Evolutionary conservation across 2,888 invertebrate species (phyloP), one percentile per base, ranked within the genome.

Genomic region (Nomada lathburiana): DNA sequence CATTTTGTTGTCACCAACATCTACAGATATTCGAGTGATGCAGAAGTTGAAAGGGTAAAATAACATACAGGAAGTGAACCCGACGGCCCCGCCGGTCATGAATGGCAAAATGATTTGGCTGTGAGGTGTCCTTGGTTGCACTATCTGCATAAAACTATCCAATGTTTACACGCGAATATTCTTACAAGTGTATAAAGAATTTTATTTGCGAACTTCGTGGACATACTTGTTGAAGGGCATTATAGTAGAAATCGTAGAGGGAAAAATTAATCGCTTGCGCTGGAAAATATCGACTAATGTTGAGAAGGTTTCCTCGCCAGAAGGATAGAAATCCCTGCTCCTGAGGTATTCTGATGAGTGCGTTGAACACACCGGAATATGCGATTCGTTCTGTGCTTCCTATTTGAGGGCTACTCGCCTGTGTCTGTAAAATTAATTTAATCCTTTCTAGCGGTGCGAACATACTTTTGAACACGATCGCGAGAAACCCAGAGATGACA

Each of bases 371-470:
- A 9, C 84, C 82, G 10, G 63, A 42, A n/a, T 84, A 84, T 2
- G 69, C 60, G 10, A 44, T 52, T 63, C 69, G 71, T n/a, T 75
- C 16, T n/a, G 23, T 10, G 2, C 20, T 9, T n/a, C 23, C 68
- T 52, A 84, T 81, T 50, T 85, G 85, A 16, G 2, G 53, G 23
- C 85, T 84, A 50, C 81, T 77, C n/a, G 81, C 44, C 62, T 84
- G 84, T 23, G 84, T 84, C 18, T 84, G 84, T 23, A 84, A 75
- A 42, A 84, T 85, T 52, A 85, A 64, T 64, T 82, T 85, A 10
- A 84, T 42, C 23, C 84, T 74, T 52, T 84, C 85, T 16, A 84
- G 4, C 0, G 84, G 84, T 0, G 85, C 84, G 29, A n/a, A 59
- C 52, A 82, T n/a, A 18, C 72, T 75, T 52, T 68, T 81, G n/a